Conservation (phyloP, 1,140 invertebrate genomes). For the Lepidurus arcticus region DNA sequence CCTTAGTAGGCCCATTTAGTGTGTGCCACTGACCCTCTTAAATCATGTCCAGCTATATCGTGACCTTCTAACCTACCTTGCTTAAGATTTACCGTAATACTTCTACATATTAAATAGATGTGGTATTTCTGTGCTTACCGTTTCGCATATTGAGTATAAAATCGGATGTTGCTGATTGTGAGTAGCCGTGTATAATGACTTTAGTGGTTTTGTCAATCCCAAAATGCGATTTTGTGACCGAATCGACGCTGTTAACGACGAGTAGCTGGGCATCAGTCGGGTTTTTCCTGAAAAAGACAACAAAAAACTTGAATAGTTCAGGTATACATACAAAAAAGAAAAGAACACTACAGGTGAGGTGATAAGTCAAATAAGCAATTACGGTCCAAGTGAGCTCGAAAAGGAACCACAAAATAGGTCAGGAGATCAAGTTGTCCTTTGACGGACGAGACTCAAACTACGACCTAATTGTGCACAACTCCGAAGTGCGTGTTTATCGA, state of each 20-base stretch:
- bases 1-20: slow-evolving; percentile 5
- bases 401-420: not conserved
- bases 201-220: slow-evolving; percentile 12
- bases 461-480: slow-evolving; percentile 17
- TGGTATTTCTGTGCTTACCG: not conserved
- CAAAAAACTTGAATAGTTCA: slow-evolving; percentile 12
- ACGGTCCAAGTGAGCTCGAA: not conserved
- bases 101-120: not conserved
- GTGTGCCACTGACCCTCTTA: slow-evolving; percentile 6
- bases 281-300: slow-evolving; percentile 28
- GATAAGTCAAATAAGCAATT: not conserved
- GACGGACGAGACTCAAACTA: too few relatives aligned
- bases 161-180: slow-evolving; percentile 24
- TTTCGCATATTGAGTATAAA: slow-evolving; percentile 27
- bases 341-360: not conserved
- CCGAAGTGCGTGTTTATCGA: not conserved
- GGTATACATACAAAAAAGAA: slow-evolving; percentile 23
- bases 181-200: slow-evolving; percentile 30
- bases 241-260: not conserved
- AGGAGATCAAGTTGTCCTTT: not conserved
- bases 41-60: not conserved
- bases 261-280: slow-evolving; percentile 24
- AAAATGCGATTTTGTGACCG: not conserved
- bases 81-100: not conserved
- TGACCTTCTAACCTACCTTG: not conserved